Evolutionary conservation across 2,113 vertebrate species (phyloP), one percentile per base, ranked within the genome.

Genomic region (Chelonoidis abingdonii): DNA sequence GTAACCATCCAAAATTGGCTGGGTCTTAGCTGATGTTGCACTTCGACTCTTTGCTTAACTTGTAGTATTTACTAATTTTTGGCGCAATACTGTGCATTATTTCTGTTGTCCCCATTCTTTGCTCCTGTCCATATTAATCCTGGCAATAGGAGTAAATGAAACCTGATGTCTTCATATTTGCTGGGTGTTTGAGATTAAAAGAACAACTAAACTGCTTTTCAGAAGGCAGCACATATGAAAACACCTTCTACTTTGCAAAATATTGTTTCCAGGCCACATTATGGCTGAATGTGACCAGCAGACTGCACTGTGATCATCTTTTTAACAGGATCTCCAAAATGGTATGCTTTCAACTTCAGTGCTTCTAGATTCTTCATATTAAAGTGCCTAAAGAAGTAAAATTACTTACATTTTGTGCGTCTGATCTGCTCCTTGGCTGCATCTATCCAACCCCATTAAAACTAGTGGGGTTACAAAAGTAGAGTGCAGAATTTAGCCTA

Each of bases 231-330:
- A 44, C 59, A 81, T 95, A 90, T 90, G 82, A 59, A 95, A 93
- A 81, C 94, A 91, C 9, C 8, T 93, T 93, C 87, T 95, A 94
- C 96, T 79, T 10, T 81, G 76, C 94, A 95, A 97, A 95, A 95
- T 93, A 92, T 75, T 75, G 76, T 87, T 19, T 81, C 87, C 92
- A 92, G 11, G 96, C 96, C 96, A 72, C 69, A 72, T 93, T 89
- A 85, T 0, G 50, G 50, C 50, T 83, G 69, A 22, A 38, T 31
- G 10, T 97, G 95, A 91, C 96, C 95, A 88, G 69, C n/a, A 10
- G 21, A 38, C n/a, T 72, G 17, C n/a, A 62, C 59, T 62, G 29
- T 7, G 29, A 31, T 62, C 29, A 62, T 13, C 29, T 62, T 62
- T 62, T 31, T 31, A 31, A 31, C 29, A 31, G 12, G 29, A 14